Evolutionary conservation across 2,113 vertebrate species (phyloP), one percentile per base, ranked within the genome.

Genomic region (Leucopsar rothschildi): DNA sequence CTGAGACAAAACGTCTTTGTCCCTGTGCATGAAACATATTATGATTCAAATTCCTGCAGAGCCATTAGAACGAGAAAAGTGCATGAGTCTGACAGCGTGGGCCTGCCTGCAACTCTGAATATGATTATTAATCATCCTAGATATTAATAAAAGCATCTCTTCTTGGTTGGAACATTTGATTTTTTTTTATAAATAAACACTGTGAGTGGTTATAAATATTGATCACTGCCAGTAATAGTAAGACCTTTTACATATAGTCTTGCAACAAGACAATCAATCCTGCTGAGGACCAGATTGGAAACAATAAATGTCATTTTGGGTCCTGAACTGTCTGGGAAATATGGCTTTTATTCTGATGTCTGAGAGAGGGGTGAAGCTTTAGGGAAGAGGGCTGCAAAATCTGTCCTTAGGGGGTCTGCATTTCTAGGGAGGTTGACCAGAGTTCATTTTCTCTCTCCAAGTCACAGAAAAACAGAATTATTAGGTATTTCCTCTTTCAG

Each of bases 1-100:
- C 85, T 79, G 83, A 73, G 72, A 97, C 96, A 97, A 96, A 96
- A 96, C 37, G 2, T 76, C 96, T 96, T 96, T 96, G 96, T 96
- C 91, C 23, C 69, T 93, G 88, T 28, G 82, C 77, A 52, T 93
- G 93, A 93, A 93, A 96, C 76, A 55, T 95, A 70, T 92, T 94
- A 92, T 0, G 25, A 91, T 92, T 95, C 90, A 93, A 96, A 97
- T 97, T 96, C 96, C 88, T 92, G 80, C 85, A 82, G 66, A 94
- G 90, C 92, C 88, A 95, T 71, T 93, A 88, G 79, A 86, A 94
- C 93, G 94, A 96, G 69, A 66, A 81, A 95, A 97, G 95, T 83
- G 82, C 90, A 61, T 33, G 82, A 92, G 69, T 77, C 77, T 88
- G 83, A 73, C 72, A 94, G 94, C 20, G 64, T 97, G 91, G 94